phyloP scores from a whole-genome alignment of 2,113 vertebrate species.

The Thinocorus orbignyianus region DNA sequence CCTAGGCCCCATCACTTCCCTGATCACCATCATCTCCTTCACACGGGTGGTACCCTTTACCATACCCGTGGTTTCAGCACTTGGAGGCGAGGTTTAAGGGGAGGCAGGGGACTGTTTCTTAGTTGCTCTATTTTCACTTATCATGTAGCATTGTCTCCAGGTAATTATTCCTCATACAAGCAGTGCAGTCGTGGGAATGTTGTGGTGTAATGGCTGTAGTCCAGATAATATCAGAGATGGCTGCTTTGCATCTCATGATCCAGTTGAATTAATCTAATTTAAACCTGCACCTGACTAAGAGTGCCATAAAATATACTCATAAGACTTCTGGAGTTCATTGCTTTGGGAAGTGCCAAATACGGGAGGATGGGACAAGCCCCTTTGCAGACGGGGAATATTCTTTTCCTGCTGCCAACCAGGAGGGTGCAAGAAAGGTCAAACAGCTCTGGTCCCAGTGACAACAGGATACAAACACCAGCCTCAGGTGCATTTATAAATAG shows the following conservation, averaged over 20 bases:
- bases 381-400: conserved; percentile 11
- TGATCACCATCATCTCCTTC: background rate
- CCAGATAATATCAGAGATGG: conserved; percentile 47
- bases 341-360: background rate
- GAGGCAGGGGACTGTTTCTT: background rate
- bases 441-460: background rate
- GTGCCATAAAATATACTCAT: conserved; percentile 24
- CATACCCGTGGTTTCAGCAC: background rate
- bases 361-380: background rate
- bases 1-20: background rate
- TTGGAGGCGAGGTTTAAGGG: background rate
- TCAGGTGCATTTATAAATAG: conserved; percentile 67
- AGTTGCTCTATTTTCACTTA: background rate
- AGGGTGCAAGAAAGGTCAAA: background rate
- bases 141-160: background rate
- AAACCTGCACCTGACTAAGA: conserved; percentile 52
- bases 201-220: background rate
- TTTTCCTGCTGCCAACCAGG: background rate
- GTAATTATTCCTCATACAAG: conserved; percentile 17
- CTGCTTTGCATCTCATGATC: conserved; percentile 46
- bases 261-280: conserved; percentile 61
- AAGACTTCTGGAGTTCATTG: conserved; percentile 26
- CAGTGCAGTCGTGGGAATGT: conserved; percentile 14
- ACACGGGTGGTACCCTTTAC: accelerated
- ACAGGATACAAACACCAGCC: background rate